Evolutionary conservation across 1,140 invertebrate species (phyloP).

Genomic region (Pachyrhynchus sulphureomaculatus): DNA sequence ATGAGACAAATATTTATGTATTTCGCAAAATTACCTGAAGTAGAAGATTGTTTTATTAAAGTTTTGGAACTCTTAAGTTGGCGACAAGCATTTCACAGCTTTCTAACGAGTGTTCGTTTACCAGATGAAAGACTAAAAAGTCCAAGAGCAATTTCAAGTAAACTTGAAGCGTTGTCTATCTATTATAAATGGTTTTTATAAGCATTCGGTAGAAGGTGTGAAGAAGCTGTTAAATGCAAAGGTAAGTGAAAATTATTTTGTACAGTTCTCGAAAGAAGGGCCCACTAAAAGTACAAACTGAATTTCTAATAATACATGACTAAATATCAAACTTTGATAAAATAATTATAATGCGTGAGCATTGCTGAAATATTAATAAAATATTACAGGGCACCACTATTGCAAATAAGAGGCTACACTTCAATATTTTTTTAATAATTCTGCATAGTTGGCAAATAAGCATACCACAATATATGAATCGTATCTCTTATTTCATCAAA

Average conservation of each 20-base stretch:
- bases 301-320: no score
- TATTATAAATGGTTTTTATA: slow-evolving; percentile 60
- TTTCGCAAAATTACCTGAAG: not conserved
- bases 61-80: slow-evolving; percentile 20
- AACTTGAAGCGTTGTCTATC: slow-evolving; percentile 46
- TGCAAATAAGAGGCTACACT: no score
- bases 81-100: slow-evolving; percentile 22
- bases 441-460: no score
- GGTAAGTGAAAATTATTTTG: not conserved
- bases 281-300: no score
- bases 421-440: no score
- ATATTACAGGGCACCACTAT: no score
- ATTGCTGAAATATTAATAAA: no score
- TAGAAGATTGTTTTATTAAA: slow-evolving; percentile 1
- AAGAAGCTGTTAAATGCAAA: slow-evolving; percentile 34
- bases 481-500: no score
- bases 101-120: slow-evolving; percentile 8
- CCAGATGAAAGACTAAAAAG: not conserved
- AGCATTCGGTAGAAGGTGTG: slow-evolving; percentile 52
- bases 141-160: slow-evolving; percentile 34
- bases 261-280: no score
- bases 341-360: no score
- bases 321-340: no score
- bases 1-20: slow-evolving; percentile 1
- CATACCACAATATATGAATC: no score